These are phyloP conservation scores for Tenthredo distinguenda DNA, from an alignment of 2,888 invertebrate genomes.

Conservation along the genomic window DNA sequence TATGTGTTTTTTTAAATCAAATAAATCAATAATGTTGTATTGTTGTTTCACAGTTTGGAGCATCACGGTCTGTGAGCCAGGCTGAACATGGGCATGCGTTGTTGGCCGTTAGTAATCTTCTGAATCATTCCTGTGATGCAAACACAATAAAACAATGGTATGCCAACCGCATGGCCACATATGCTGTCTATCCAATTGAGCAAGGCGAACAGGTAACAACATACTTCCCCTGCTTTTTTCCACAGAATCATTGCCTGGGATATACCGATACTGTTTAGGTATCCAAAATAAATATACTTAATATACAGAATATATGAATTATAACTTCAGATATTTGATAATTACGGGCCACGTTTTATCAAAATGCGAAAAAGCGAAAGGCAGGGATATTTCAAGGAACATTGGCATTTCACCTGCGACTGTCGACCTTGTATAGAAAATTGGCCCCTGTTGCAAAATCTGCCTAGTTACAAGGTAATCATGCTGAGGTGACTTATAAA, in stretches of 20 bases:
- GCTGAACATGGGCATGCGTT: slow-evolving; percentile 84
- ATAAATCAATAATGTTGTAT: background rate
- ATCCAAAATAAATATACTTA: background rate
- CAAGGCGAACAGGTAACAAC: slow-evolving; percentile 80
- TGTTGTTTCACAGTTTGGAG: slow-evolving; percentile 7
- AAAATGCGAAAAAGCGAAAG: slow-evolving; percentile 81
- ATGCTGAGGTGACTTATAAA: background rate
- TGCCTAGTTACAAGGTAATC: slow-evolving; percentile 73
- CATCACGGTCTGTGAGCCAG: slow-evolving; percentile 61
- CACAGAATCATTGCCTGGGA: slow-evolving; percentile 4
- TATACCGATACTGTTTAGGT: background rate
- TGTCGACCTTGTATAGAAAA: slow-evolving; percentile 88
- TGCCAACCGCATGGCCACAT: slow-evolving; percentile 77
- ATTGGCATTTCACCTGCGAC: slow-evolving; percentile 89
- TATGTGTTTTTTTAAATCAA: background rate
- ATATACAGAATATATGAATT: slow-evolving; percentile 36
- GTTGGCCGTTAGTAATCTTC: slow-evolving; percentile 88
- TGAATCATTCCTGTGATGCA: slow-evolving; percentile 94
- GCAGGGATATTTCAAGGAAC: slow-evolving; percentile 81
- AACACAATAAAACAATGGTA: slow-evolving; percentile 86
- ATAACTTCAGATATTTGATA: slow-evolving; percentile 83
- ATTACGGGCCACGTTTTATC: slow-evolving; percentile 91
- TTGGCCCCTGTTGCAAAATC: slow-evolving; percentile 83
- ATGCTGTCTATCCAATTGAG: slow-evolving; percentile 84
- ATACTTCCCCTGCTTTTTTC: slow-evolving; percentile 11